These are phyloP conservation scores for Illadopsis cleaveri DNA, from an alignment of 2,113 vertebrate species.

Conservation along the genomic window DNA sequence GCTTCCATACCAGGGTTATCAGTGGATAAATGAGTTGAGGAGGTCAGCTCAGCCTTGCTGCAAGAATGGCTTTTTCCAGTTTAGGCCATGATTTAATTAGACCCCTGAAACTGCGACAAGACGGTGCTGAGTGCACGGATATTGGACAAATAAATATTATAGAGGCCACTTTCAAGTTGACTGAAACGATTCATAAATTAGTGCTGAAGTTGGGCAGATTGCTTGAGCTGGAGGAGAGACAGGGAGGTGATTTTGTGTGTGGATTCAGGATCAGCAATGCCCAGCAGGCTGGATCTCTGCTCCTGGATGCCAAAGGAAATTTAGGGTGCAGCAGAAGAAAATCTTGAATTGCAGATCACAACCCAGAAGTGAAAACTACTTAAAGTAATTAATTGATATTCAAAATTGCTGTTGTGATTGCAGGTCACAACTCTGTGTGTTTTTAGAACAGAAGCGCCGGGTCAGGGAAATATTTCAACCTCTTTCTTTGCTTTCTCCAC, in stretches of 20 bases:
- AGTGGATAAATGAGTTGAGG: not conserved
- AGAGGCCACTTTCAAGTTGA: not conserved
- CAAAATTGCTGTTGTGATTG: not conserved
- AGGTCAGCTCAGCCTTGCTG: not conserved
- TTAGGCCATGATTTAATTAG: not conserved
- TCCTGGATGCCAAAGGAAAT: not conserved
- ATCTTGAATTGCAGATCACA: not conserved
- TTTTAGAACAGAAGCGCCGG: not conserved
- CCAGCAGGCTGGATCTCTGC: not conserved
- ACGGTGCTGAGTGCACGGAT: not conserved
- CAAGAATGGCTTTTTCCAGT: not conserved
- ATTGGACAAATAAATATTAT: not conserved
- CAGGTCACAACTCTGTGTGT: not conserved
- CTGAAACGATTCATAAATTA: not conserved
- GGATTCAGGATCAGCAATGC: not conserved
- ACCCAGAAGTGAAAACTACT: not conserved
- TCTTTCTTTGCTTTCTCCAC: not conserved
- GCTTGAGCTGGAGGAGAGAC: not conserved
- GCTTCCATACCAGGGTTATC: not conserved
- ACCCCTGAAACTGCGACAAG: not conserved
- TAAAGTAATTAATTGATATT: not conserved
- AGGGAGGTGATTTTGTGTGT: not conserved
- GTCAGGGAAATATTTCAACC: not conserved
- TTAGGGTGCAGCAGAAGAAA: not conserved
- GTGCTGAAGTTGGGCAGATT: not conserved